These are phyloP conservation scores for Chaenodraco wilsoni DNA, from an alignment of 2,797 vertebrate species.

Conservation along the genomic window DNA sequence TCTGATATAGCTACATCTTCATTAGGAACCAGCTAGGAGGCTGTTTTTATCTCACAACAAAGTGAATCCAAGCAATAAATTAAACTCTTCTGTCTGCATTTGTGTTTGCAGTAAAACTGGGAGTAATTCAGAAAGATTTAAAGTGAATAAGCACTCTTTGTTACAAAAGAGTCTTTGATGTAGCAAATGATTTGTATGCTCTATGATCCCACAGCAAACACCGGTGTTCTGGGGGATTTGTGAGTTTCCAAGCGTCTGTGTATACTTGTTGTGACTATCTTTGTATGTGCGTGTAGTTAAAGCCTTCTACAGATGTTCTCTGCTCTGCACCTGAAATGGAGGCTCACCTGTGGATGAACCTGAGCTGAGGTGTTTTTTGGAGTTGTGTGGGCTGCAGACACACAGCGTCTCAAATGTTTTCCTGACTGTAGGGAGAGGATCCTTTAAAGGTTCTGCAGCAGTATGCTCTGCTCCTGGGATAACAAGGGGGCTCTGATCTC, in stretches of 20 bases:
- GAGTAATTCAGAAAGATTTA: slow-evolving; percentile 49
- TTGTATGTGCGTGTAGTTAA: slow-evolving; percentile 42
- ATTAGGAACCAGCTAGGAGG: slow-evolving; percentile 37
- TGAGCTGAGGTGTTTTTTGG: slow-evolving; percentile 35
- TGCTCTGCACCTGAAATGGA: slow-evolving; percentile 67
- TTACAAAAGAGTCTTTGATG: slow-evolving; percentile 67
- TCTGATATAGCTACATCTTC: slow-evolving; percentile 44
- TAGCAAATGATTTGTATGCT: slow-evolving; percentile 71
- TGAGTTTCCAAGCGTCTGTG: slow-evolving; percentile 54
- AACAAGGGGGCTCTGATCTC: slow-evolving; percentile 76
- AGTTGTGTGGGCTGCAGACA: slow-evolving; percentile 54
- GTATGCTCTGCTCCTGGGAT: slow-evolving; percentile 69
- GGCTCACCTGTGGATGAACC: slow-evolving; percentile 77
- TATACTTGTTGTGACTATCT: slow-evolving; percentile 42
- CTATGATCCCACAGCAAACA: slow-evolving; percentile 71
- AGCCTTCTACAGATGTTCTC: slow-evolving; percentile 39
- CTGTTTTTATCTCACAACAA: slow-evolving; percentile 36
- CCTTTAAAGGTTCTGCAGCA: slow-evolving; percentile 71
- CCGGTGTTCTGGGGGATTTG: slow-evolving; percentile 57
- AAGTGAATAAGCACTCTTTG: slow-evolving; percentile 58
- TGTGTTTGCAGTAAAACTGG: slow-evolving; percentile 46
- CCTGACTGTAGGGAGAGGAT: slow-evolving; percentile 60
- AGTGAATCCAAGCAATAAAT: slow-evolving; percentile 32
- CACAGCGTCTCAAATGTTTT: slow-evolving; percentile 58
- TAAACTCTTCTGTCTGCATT: slow-evolving; percentile 49